Evolutionary conservation across 1,140 invertebrate species (phyloP), one percentile per base, ranked within the genome.

Genomic region (Rhizoglyphus robini): DNA sequence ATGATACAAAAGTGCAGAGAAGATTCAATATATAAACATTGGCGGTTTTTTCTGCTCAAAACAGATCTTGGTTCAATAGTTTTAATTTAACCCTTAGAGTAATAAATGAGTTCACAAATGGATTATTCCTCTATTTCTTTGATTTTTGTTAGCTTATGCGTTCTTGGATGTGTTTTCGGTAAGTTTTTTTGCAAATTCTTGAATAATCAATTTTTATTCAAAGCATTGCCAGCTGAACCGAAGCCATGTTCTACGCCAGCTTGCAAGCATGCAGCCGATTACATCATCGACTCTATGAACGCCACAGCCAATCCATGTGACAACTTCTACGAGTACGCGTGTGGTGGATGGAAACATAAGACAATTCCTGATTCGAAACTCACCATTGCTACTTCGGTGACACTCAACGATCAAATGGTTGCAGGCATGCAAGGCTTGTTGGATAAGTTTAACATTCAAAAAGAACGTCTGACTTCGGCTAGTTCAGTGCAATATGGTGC

Each of bases 291-390:
- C 66, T 85, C 87, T 0, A 25, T 66, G 5, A 34, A 66, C 25
- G 8, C 58, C 13, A 13, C 13, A 4, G 73, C 77, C 0, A 74
- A 81, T 63, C 81, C 81, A 0, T 86, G 85, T 70, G 73, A 82
- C 15, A 83, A 86, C 72, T 86, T 86, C 71, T 86, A 86, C 70
- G 76, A 79, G 71, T 86, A 83, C 70, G 79, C 83, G 1, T 86
- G 84, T 71, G 83, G 83, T n/a, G 71, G 75, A 57, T 76, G 70
- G 70, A 51, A 60, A 29, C 76, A 83, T 38, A 87, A 93, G 76
- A 85, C 51, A 4, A 59, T 70, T 11, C 34, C 25, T 18, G 84
- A 83, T 68, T 87, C 88, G 30, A 58, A 58, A 31, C 47, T 36
- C 5, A n/a, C 3, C 4, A 36, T 18, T 46, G 61, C 32, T 13